A percentile compares a stretch with the other conserved stretches of the same genome.
Conservation (phyloP, 2,113 vertebrate species). For the Philantomba maxwellii region DNA sequence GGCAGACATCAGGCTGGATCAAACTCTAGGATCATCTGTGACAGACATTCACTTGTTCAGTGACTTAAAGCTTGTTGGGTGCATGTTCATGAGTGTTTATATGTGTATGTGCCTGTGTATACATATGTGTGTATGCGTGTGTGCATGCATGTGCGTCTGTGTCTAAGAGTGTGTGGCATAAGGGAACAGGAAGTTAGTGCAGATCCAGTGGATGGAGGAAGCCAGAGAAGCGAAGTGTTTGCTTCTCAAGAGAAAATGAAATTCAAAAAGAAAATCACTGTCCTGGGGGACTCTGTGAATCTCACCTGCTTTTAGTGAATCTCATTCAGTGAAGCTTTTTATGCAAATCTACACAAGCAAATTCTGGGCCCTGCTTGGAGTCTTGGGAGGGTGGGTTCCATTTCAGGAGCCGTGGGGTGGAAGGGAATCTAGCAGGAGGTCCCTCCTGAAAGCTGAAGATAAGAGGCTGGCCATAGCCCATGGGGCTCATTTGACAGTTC, state of each 20-base stretch:
- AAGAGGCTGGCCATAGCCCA: constrained; percentile 72
- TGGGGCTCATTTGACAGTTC: constrained; percentile 72
- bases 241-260: constrained; percentile 49
- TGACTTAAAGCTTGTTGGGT: not conserved
- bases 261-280: constrained; percentile 31
- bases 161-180: not conserved
- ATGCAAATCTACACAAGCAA: constrained; percentile 78
- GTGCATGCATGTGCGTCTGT: not conserved
- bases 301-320: constrained; percentile 69
- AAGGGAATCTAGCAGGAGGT: constrained; percentile 69
- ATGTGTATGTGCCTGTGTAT: accelerated
- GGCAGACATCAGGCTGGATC: not conserved
- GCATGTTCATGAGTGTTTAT: not conserved
- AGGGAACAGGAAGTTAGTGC: not conserved
- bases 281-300: constrained; percentile 60
- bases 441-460: constrained; percentile 78
- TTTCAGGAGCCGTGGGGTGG: constrained; percentile 71
- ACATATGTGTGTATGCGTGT: not conserved
- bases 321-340: constrained; percentile 71
- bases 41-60: not conserved
- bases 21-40: not conserved
- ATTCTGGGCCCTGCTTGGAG: constrained; percentile 70
- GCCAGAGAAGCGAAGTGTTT: not conserved
- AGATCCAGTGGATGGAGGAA: not conserved
- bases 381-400: constrained; percentile 73